Evolutionary conservation across 2,888 invertebrate genomes (phyloP), one percentile per base, ranked within the genome.

Genomic region (Polylopha cassiicola): DNA sequence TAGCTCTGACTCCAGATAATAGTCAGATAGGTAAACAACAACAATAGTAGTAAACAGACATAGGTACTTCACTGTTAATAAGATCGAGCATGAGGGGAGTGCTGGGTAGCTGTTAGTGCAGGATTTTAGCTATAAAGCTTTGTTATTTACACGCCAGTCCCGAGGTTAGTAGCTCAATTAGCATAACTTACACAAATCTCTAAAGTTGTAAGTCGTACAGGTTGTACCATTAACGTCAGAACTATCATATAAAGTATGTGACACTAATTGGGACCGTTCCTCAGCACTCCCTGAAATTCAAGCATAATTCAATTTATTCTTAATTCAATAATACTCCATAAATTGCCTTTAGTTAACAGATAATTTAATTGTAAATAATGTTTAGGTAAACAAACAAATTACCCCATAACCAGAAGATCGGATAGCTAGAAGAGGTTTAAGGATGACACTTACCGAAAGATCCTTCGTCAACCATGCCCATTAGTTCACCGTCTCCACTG

Each of bases 241-340:
- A 53, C 88, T n/a, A n/a, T n/a, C 88, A 53, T 89, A 65, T 52
- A 86, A 78, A 6, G 86, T 77, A 56, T 89, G 88, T 30, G 88
- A 71, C n/a, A 86, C 85, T 53, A 88, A 71, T 48, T 87, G 87
- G 33, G 86, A 77, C 47, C 86, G 87, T 22, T 86, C 86, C 39
- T 79, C 74, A 43, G 56, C 55, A 53, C 73, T 73, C 33, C 71
- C 85, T 82, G 73, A 53, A 84, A 79, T 58, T 55, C 14, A 56
- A 58, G 14, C 50, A 52, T 73, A 74, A 74, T 74, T 73, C 36
- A 70, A 72, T 73, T 71, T 68, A 65, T 50, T 51, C 50, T 44
- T 65, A 65, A 67, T 61, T 64, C 43, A 65, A 66, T 65, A 61
- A 60, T 34, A 31, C 33, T 26, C 21, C 9, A 32, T 28, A 39